Conservation (phyloP, 2,888 invertebrate species). For the Ephialtes manifestator region DNA sequence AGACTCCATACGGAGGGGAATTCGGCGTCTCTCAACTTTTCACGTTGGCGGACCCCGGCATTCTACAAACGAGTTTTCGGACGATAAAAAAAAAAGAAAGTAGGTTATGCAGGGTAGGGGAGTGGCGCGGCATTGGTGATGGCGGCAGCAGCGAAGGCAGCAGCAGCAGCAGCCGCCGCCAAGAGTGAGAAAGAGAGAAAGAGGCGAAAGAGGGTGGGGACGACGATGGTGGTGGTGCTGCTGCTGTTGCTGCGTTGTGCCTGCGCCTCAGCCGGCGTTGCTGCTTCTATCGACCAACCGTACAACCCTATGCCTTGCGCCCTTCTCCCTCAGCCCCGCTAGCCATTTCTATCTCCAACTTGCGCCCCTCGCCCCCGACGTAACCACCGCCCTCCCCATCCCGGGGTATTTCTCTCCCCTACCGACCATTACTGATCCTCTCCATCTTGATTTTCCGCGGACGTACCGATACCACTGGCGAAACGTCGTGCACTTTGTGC, state of each 20-base stretch:
- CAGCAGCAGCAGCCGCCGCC: constrained; percentile 22
- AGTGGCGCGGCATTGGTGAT: constrained; percentile 65
- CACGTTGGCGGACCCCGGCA: constrained; percentile 32
- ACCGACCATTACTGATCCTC: constrained; percentile 74
- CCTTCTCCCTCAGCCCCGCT: constrained; percentile 69
- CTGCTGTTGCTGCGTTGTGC: constrained; percentile 48
- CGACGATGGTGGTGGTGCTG: constrained; percentile 44
- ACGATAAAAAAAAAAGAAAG: constrained; percentile 58
- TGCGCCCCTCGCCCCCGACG: constrained; percentile 68
- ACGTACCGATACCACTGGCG: constrained; percentile 55
- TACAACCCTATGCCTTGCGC: constrained; percentile 70
- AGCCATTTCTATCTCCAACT: constrained; percentile 66
- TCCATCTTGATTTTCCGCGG: constrained; percentile 77
- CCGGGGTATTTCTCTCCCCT: constrained; percentile 53
- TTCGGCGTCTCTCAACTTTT: constrained; percentile 54
- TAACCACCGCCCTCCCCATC: constrained; percentile 57
- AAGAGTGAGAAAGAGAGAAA: constrained; percentile 45
- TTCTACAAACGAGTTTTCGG: constrained; percentile 62
- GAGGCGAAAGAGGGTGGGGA: constrained; percentile 36
- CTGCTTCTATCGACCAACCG: constrained; percentile 76
- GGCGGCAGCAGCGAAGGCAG: constrained; percentile 53
- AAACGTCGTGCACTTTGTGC: constrained; percentile 30
- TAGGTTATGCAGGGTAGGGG: constrained; percentile 67
- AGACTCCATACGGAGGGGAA: constrained; percentile 5
- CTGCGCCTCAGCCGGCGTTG: constrained; percentile 68